A percentile compares a stretch with the other conserved stretches of the same genome.
These are phyloP conservation scores for Nymphalis urticae DNA, from an alignment of 2,888 invertebrate species.

Conservation along the genomic window DNA sequence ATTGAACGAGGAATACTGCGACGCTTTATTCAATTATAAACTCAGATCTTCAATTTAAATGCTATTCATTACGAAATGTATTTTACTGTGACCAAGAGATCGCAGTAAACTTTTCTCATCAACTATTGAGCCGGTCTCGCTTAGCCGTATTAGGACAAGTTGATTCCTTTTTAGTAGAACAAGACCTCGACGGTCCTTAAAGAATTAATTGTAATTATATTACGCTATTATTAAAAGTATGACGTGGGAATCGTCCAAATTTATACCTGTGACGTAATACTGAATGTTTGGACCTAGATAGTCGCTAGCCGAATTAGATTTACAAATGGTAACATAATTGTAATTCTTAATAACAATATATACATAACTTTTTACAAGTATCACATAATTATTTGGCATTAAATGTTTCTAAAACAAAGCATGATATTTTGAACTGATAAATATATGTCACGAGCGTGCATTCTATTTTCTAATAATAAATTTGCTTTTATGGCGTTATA, in stretches of 20 bases:
- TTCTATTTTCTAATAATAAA: too few species aligned
- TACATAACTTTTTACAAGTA: too few species aligned
- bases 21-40: background rate
- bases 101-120: slow-evolving; percentile 37
- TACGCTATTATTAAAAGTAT: slow-evolving; percentile 54
- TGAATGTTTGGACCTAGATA: slow-evolving; percentile 39
- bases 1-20: too few species aligned
- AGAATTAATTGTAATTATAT: slow-evolving; percentile 61
- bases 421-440: background rate
- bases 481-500: background rate
- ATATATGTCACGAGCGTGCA: background rate
- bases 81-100: slow-evolving; percentile 30
- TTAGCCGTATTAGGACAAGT: slow-evolving; percentile 53
- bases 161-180: slow-evolving; percentile 54
- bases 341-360: background rate
- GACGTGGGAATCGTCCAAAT: slow-evolving; percentile 67
- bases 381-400: background rate
- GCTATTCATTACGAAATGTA: background rate
- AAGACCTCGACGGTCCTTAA: slow-evolving; percentile 64
- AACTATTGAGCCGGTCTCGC: slow-evolving; percentile 37
- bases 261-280: slow-evolving; percentile 66
- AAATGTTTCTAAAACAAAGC: too few species aligned
- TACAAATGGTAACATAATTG: slow-evolving; percentile 25
- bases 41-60: background rate
- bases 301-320: slow-evolving; percentile 35